A percentile compares a stretch with the other conserved stretches of the same genome.
phyloP scores from a whole-genome alignment of 2,888 invertebrate genomes.

The Limnephilus auricula region DNA sequence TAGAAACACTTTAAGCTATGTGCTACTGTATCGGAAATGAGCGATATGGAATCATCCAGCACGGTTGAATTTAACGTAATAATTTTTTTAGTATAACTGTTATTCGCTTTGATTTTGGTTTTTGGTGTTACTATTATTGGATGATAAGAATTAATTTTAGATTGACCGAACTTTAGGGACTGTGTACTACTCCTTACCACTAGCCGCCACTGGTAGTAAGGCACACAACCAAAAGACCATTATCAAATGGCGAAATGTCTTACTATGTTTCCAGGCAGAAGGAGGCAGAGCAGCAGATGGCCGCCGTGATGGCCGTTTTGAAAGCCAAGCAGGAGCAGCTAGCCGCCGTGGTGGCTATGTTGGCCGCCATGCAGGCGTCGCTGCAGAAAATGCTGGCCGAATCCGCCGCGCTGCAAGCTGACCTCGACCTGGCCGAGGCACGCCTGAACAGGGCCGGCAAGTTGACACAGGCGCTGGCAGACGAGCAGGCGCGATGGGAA shows the following conservation, averaged over 20 bases:
- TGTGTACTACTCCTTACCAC: too few relatives aligned
- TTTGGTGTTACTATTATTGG: too few relatives aligned
- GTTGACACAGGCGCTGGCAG: constrained; percentile 90
- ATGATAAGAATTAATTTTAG: too few relatives aligned
- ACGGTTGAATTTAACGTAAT: too few relatives aligned
- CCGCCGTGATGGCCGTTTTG: constrained; percentile 85
- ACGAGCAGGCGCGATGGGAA: constrained; percentile 92
- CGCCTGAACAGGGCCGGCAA: constrained; percentile 89
- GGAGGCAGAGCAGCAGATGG: constrained; percentile 87
- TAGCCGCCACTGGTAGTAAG: too few relatives aligned
- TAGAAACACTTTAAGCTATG: too few relatives aligned
- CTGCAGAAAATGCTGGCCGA: constrained; percentile 86
- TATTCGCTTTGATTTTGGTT: too few relatives aligned
- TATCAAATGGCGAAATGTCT: background rate
- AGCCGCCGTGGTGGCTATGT: constrained; percentile 88
- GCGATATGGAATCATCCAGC: too few relatives aligned
- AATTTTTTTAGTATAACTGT: too few relatives aligned
- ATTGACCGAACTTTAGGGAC: too few relatives aligned
- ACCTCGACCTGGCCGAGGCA: constrained; percentile 87
- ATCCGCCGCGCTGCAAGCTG: constrained; percentile 85
- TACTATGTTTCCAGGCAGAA: constrained; percentile 78
- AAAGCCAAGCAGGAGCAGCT: constrained; percentile 89
- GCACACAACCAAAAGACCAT: too few relatives aligned
- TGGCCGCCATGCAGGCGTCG: constrained; percentile 84
- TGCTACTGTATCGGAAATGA: too few relatives aligned